phyloP scores from a whole-genome alignment of 1,140 invertebrate genomes.

The Macrocentrus cingulum region DNA sequence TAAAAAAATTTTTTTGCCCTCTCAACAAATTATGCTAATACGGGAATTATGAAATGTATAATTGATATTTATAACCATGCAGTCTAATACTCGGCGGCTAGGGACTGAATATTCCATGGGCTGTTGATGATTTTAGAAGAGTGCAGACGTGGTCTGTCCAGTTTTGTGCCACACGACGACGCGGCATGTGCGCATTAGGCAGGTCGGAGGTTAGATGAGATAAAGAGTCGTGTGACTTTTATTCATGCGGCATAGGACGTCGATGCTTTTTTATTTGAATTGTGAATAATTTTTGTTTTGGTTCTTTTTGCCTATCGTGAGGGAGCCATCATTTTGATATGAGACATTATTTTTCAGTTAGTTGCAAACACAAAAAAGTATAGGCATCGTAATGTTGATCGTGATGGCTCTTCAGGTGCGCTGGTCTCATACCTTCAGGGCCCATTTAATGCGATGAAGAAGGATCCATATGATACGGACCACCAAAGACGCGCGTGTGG shows the following conservation, averaged over 20 bases:
- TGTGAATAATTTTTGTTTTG: too few species aligned
- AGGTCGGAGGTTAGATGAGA: too few species aligned
- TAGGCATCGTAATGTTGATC: conserved; percentile 52
- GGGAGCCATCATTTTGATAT: conserved; percentile 33
- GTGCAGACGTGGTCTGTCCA: too few species aligned
- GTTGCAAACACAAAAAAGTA: conserved; percentile 43
- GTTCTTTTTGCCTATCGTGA: neutral
- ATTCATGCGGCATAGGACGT: too few species aligned
- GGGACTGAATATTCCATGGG: too few species aligned
- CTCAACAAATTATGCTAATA: conserved; percentile 55
- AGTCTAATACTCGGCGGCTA: too few species aligned
- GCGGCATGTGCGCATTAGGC: too few species aligned
- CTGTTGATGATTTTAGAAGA: too few species aligned
- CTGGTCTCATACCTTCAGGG: conserved; percentile 16
- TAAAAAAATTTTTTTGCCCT: conserved; percentile 44
- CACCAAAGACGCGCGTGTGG: conserved; percentile 44
- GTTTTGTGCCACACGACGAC: too few species aligned
- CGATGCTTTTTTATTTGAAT: too few species aligned
- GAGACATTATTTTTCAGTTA: conserved; percentile 50
- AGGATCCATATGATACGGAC: conserved; percentile 30
- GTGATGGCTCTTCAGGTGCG: conserved; percentile 38
- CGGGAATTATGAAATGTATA: conserved; percentile 48
- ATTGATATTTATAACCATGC: conserved; percentile 54
- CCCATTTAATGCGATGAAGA: conserved; percentile 9
- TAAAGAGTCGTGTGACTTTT: too few species aligned